Evolutionary conservation across 2,113 vertebrate species (phyloP), one percentile per base, ranked within the genome.

Genomic region (Turdus rufiventris): DNA sequence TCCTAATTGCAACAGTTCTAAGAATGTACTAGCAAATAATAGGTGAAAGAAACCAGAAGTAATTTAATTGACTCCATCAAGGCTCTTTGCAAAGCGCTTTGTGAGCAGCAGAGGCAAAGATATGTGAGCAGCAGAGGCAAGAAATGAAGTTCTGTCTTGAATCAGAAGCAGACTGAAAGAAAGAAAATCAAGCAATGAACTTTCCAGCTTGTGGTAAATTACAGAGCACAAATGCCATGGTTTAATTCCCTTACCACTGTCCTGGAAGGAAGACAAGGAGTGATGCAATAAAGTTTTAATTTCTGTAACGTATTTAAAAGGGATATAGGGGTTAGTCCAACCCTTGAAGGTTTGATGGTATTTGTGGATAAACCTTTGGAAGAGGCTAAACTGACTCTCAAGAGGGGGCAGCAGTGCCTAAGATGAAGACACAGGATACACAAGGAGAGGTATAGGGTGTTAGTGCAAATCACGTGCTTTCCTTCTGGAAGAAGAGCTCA

Each of bases 41-140:
- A 92, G 71, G 63, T 77, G 88, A 85, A 83, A 83, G 87, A 94
- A 91, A 88, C 14, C 78, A 91, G 67, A 91, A 85, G n/a, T 85
- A 68, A 89, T 94, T 70, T 76, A 89, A 51, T 76, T 88, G 54
- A 75, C 42, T 95, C 36, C 23, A 50, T 89, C 62, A 70, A 74
- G 57, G 47, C 47, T 62, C 61, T 78, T 77, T 70, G 33, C 43
- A 42, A 73, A 85, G 71, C 66, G 42, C 77, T 33, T 54, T 53
- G 61, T 62, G 57, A 93, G 66, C 53, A 51, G 33, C 16, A 51
- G 58, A 85, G 45, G 28, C 77, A 91, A 81, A 66, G 65, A 87
- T 53, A 56, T 53, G 65, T 62, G 57, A 93, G 65, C 57, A 51
- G 31, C 16, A 51, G 54, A 85, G 42, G 29, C 77, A 91, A 78